Conservation (phyloP, 2,797 vertebrate genomes). For the Gila robusta region DNA sequence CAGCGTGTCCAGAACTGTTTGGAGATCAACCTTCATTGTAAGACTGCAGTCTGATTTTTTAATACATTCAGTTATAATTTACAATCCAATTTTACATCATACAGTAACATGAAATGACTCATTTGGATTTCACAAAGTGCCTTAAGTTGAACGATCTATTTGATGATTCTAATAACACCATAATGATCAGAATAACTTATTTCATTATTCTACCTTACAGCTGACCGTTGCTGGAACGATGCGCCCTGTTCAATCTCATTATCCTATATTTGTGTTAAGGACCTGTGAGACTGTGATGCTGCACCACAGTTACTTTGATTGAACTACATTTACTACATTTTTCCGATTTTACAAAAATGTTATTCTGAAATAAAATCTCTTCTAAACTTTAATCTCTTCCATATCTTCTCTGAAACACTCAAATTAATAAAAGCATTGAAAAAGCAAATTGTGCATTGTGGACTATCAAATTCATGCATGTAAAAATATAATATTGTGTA, state of each 20-base stretch:
- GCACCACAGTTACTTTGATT: not conserved
- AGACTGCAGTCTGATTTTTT: not conserved
- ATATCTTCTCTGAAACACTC: too few relatives aligned
- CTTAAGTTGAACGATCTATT: too few relatives aligned
- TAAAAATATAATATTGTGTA: too few relatives aligned
- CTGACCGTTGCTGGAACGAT: not conserved
- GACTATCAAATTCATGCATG: too few relatives aligned
- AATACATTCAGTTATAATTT: not conserved
- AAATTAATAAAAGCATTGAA: too few relatives aligned
- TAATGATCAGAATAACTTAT: not conserved
- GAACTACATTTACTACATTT: not conserved
- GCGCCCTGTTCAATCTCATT: rapidly evolving
- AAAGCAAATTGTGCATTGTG: too few relatives aligned
- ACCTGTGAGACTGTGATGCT: not conserved
- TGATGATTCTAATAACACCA: too few relatives aligned
- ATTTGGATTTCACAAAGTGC: not conserved
- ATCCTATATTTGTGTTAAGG: not conserved
- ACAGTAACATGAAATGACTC: not conserved
- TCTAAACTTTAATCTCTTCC: too few relatives aligned
- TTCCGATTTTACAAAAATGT: too few relatives aligned
- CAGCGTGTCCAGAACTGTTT: too few relatives aligned
- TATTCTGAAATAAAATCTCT: too few relatives aligned
- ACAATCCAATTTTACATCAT: not conserved
- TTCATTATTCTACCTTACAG: not conserved
- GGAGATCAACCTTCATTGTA: too few relatives aligned